Evolutionary conservation across 2,888 invertebrate genomes (phyloP).

Genomic region (Chloroclysta siterata): DNA sequence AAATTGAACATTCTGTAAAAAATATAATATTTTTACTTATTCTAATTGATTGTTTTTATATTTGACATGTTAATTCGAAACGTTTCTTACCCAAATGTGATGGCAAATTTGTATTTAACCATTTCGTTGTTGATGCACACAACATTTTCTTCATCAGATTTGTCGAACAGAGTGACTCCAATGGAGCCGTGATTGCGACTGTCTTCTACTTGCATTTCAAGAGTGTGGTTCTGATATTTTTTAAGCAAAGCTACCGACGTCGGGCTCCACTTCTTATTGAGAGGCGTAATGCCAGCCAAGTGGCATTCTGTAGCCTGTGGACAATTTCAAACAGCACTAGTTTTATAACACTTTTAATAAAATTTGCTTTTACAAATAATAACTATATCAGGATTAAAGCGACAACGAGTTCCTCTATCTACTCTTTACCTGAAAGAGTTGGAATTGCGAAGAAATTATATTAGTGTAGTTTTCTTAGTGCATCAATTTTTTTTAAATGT

Average conservation of each 20-base stretch:
- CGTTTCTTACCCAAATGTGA: constrained; percentile 67
- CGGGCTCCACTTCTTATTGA: constrained; percentile 68
- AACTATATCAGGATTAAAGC: no score
- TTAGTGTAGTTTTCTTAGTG: no score
- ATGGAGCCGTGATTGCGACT: constrained; percentile 57
- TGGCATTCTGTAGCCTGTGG: constrained; percentile 72
- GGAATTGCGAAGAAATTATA: no score
- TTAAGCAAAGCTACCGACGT: constrained; percentile 64
- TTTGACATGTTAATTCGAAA: neutral
- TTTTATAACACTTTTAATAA: no score
- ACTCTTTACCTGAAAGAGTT: no score
- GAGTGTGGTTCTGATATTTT: constrained; percentile 48
- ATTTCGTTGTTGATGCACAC: constrained; percentile 71
- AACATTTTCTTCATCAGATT: constrained; percentile 52
- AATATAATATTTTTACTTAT: constrained; percentile 14
- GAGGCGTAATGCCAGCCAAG: constrained; percentile 70
- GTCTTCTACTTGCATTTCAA: constrained; percentile 69
- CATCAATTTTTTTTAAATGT: no score
- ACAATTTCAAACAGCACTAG: constrained; percentile 6
- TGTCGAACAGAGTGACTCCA: constrained; percentile 67
- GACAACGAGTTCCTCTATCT: no score
- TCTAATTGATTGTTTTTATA: neutral
- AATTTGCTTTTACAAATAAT: no score
- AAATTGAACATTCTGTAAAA: constrained; percentile 65
- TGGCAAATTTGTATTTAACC: constrained; percentile 72